These are phyloP conservation scores for Malacoctenus gilli DNA, from an alignment of 2,797 vertebrate genomes.

Conservation along the genomic window DNA sequence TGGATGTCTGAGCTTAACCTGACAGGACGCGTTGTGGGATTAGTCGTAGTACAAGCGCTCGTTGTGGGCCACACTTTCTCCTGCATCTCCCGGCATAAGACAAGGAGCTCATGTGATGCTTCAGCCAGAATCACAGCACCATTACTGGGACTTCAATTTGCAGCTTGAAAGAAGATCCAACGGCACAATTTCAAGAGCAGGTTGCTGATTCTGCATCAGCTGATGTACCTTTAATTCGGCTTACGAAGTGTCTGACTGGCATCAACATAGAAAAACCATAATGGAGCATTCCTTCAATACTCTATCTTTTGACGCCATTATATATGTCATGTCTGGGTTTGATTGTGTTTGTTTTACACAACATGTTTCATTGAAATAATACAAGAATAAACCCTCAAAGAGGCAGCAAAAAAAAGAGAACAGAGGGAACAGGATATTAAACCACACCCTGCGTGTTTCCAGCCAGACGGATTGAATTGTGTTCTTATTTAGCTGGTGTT, in stretches of 20 bases:
- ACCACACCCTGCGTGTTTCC: slow-evolving; percentile 71
- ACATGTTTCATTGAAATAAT: slow-evolving; percentile 18
- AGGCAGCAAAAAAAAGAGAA: slow-evolving; percentile 46
- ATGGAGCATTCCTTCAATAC: no score
- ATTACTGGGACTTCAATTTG: slow-evolving; percentile 17
- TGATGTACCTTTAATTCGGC: no score
- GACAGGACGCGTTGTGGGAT: slow-evolving; percentile 45
- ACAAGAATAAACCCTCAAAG: slow-evolving; percentile 34
- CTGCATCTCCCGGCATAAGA: no score
- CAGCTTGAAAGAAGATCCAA: no score
- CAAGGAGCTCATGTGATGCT: slow-evolving; percentile 1
- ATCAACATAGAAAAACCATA: no score
- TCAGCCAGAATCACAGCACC: slow-evolving; percentile 16
- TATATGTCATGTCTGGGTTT: no score
- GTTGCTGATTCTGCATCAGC: not conserved
- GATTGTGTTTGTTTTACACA: not conserved
- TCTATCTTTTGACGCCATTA: no score
- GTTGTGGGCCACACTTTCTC: no score
- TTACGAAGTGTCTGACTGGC: no score
- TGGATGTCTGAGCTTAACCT: slow-evolving; percentile 45
- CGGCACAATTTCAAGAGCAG: no score
- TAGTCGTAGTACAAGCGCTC: slow-evolving; percentile 21
- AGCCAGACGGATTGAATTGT: slow-evolving; percentile 47
- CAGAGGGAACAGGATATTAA: slow-evolving; percentile 78
- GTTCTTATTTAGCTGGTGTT: slow-evolving; percentile 20